A percentile compares a stretch with the other conserved stretches of the same genome.
Evolutionary conservation across 1,140 invertebrate species (phyloP).

Genomic region (Bombyx mandarina): DNA sequence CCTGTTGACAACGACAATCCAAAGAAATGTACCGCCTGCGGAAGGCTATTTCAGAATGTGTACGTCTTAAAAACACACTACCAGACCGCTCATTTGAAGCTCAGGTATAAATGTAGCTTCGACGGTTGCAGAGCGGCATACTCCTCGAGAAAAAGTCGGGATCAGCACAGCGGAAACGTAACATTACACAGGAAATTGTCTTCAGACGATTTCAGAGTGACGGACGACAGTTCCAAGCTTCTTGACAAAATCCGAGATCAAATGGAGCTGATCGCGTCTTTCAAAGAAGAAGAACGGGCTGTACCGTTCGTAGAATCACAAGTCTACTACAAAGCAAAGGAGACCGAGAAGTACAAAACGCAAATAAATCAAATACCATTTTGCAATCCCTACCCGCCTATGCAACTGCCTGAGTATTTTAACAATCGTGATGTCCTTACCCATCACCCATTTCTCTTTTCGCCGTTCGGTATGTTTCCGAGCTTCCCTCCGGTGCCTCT

Average conservation of each 20-base stretch:
- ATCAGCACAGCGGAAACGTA: conserved; percentile 92
- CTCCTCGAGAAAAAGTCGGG: conserved; percentile 93
- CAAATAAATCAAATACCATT: conserved; percentile 43
- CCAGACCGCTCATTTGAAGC: conserved; percentile 94
- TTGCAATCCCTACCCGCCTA: conserved; percentile 41
- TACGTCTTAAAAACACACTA: conserved; percentile 97
- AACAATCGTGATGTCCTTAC: conserved; percentile 56
- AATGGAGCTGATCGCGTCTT: conserved; percentile 80
- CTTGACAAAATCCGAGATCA: conserved; percentile 74
- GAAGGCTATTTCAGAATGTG: conserved; percentile 94
- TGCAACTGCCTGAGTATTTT: conserved; percentile 61
- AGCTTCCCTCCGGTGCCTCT: conserved; percentile 64
- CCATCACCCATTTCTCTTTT: conserved; percentile 62
- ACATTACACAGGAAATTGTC: conserved; percentile 92
- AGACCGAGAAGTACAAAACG: conserved; percentile 45
- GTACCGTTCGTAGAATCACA: conserved; percentile 68
- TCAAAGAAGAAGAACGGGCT: conserved; percentile 78
- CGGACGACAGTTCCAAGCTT: conserved; percentile 46
- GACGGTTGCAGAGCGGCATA: conserved; percentile 97
- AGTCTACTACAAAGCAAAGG: conserved; percentile 52
- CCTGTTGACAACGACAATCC: conserved; percentile 86
- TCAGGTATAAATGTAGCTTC: conserved; percentile 96
- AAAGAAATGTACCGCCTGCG: conserved; percentile 90
- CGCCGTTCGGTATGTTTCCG: conserved; percentile 65
- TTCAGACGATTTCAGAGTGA: conserved; percentile 66